Evolutionary conservation across 2,113 vertebrate species (phyloP), one percentile per base, ranked within the genome.

Genomic region (Scartelaos histophorus): DNA sequence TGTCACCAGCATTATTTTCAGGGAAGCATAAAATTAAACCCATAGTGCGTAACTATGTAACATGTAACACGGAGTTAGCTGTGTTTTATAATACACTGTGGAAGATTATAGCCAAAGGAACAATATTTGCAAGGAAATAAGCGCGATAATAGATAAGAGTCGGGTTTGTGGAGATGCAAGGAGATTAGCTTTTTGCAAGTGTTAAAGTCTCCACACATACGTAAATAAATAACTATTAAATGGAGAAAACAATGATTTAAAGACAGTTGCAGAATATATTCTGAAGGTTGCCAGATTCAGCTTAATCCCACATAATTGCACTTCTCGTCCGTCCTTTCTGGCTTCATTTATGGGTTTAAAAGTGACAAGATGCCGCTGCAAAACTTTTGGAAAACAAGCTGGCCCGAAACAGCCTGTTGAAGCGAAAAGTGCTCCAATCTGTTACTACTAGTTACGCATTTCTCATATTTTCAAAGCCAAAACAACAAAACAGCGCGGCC

Each of bases 331-430:
- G 2, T 64, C 34, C 1, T 34, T 17, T 61, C 25, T 64, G 61
- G 34, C 34, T 64, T 34, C 29, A 64, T n/a, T 4, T 9, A 64
- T 13, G 34, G 21, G 34, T 64, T 61, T 38, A 43, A 10, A 13
- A 21, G 34, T 1, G 4, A 38, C 61, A 64, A 43, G 61, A 64
- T 43, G 61, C n/a, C 13, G 34, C 10, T 62, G 2, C 15, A 15
- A 62, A 62, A 62, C 25, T 35, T 62, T 64, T 64, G 34, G 34
- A 64, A 64, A 43, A 38, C 60, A 34, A n/a, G 60, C 61, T n/a
- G 21, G 29, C 61, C 38, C 12, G 34, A 38, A 38, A 21, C 61
- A 64, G 61, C 61, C 61, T 64, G 34, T n/a, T 22, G 61, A 43
- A 11, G 38, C 51, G 13, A 38, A 58, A 66, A 66, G 29, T 13